Evolutionary conservation across 1,140 invertebrate species (phyloP).

Genomic region (Ericerus pela): DNA sequence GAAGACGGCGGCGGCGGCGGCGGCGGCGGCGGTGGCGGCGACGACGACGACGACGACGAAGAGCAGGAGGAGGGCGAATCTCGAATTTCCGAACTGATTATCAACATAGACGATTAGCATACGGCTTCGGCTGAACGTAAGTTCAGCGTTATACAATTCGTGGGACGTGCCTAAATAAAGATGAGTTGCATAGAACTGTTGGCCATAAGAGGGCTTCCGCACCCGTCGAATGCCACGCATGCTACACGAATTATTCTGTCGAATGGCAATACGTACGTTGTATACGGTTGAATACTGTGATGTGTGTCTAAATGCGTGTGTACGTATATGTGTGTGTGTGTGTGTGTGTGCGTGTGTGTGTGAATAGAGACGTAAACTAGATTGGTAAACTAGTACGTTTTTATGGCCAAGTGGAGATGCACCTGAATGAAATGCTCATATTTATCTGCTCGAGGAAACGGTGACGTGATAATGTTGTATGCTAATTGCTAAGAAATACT

Average conservation of each 20-base stretch:
- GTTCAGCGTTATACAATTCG: conserved; percentile 6
- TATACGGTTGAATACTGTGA: neutral
- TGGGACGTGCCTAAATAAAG: neutral
- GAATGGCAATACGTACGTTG: neutral
- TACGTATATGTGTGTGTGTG: neutral
- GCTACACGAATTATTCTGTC: neutral
- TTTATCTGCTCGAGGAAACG: too few relatives aligned
- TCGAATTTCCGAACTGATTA: neutral
- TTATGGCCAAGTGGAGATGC: too few relatives aligned
- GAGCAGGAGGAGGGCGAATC: neutral
- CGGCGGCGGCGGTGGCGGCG: neutral
- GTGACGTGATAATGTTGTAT: too few relatives aligned
- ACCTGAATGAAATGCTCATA: too few relatives aligned
- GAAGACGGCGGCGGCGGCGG: neutral
- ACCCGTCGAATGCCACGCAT: neutral
- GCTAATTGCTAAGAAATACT: too few relatives aligned
- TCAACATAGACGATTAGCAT: conserved; percentile 7
- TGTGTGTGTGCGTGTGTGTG: neutral
- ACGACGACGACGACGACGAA: neutral
- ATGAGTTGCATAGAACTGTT: neutral
- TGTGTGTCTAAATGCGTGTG: neutral
- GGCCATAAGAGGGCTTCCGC: neutral
- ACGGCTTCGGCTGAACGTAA: conserved; percentile 4
- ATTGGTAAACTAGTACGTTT: too few relatives aligned
- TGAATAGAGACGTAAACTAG: too few relatives aligned